phyloP scores from a whole-genome alignment of 2,888 invertebrate genomes.

The Epirrhoe alternata region DNA sequence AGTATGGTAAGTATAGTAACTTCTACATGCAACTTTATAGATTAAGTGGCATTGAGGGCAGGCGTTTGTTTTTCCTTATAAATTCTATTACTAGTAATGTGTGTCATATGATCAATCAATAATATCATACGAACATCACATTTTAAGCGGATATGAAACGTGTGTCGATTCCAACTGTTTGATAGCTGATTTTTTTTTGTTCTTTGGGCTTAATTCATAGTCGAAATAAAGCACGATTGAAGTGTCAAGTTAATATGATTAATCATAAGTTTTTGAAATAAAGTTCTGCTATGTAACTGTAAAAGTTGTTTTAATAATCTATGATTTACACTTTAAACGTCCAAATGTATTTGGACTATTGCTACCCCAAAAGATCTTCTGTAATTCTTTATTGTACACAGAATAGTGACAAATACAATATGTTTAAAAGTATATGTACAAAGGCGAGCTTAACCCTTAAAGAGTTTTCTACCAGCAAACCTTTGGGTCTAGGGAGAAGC shows the following conservation, averaged over 20 bases:
- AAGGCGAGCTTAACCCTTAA: no score
- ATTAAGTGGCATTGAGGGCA: not conserved
- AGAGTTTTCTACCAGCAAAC: no score
- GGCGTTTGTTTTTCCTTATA: not conserved
- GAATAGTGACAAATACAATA: no score
- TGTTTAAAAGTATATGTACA: no score
- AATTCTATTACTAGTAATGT: not conserved
- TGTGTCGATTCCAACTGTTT: slow-evolving; percentile 16
- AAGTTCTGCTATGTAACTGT: slow-evolving; percentile 41
- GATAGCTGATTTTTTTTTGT: slow-evolving; percentile 20
- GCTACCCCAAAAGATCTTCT: no score
- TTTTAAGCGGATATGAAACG: not conserved
- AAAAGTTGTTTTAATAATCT: slow-evolving; percentile 25
- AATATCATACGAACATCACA: not conserved
- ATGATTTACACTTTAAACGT: no score
- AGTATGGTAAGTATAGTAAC: not conserved
- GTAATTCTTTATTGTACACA: no score
- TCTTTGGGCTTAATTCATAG: slow-evolving; percentile 14
- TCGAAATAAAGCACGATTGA: slow-evolving; percentile 26
- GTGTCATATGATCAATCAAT: no score
- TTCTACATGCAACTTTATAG: not conserved
- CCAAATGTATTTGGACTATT: no score
- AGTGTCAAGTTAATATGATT: slow-evolving; percentile 39
- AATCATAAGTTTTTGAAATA: slow-evolving; percentile 43
- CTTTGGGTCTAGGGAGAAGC: no score